Percentiles rank a stretch among this genome's conserved stretches.
Evolutionary conservation across 2,888 invertebrate genomes (phyloP).

Genomic region (Melinaea menophilus): DNA sequence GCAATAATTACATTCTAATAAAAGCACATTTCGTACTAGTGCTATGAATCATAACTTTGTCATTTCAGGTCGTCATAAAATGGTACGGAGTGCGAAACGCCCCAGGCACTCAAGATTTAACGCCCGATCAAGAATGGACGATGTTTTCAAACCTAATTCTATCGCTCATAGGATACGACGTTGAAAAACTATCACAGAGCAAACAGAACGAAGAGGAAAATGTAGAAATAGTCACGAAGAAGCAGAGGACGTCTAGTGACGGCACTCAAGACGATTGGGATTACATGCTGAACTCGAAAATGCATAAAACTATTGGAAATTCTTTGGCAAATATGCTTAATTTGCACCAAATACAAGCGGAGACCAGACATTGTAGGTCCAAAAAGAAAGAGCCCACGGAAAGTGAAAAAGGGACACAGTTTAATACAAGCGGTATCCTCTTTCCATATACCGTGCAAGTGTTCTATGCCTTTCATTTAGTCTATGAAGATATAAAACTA

Average conservation of each 20-base stretch:
- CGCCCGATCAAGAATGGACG: constrained; percentile 87
- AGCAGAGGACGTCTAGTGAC: constrained; percentile 86
- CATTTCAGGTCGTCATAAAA: constrained; percentile 79
- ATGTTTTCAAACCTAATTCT: constrained; percentile 81
- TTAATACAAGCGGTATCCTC: constrained; percentile 82
- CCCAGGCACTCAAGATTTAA: constrained; percentile 88
- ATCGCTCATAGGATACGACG: constrained; percentile 85
- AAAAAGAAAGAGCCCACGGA: constrained; percentile 35
- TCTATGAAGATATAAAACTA: constrained; percentile 94
- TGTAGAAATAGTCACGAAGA: constrained; percentile 82
- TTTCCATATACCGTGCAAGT: constrained; percentile 86
- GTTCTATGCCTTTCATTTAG: constrained; percentile 88
- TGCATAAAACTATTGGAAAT: constrained; percentile 71
- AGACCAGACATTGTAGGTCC: constrained; percentile 27
- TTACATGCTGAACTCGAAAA: constrained; percentile 78
- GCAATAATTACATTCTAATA: no score
- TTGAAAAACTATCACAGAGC: constrained; percentile 75
- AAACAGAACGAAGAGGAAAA: constrained; percentile 62
- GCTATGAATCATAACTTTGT: neutral
- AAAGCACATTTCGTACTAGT: no score
- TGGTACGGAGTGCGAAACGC: constrained; percentile 95
- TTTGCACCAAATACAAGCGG: constrained; percentile 40
- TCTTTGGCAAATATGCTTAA: constrained; percentile 67
- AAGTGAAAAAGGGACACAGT: constrained; percentile 57
- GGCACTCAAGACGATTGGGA: constrained; percentile 92